phyloP scores from a whole-genome alignment of 35 echinoderm and acorn worm genomes.

The Apostichopus parvimensis region DNA sequence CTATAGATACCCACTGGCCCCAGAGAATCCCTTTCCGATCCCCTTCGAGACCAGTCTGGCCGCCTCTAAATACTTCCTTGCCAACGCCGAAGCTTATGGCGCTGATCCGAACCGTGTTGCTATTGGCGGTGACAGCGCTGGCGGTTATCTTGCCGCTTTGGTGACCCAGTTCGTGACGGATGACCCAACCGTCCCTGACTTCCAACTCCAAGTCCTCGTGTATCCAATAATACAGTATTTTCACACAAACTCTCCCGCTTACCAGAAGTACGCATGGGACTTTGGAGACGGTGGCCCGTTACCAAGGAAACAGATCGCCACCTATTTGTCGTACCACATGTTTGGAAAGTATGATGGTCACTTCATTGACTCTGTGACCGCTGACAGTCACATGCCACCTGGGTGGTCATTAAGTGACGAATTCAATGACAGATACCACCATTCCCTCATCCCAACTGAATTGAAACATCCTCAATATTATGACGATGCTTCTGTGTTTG shows the following conservation, averaged over 20 bases:
- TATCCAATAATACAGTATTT: slow-evolving; percentile 41
- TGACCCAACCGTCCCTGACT: slow-evolving; percentile 47
- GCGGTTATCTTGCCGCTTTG: slow-evolving; percentile 65
- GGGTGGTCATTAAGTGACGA: slow-evolving; percentile 23
- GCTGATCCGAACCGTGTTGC: slow-evolving; percentile 69
- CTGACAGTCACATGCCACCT: slow-evolving; percentile 42
- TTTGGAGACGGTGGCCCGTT: slow-evolving; percentile 53
- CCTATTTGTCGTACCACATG: slow-evolving; percentile 20
- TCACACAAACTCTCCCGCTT: slow-evolving; percentile 53
- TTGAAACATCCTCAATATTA: slow-evolving; percentile 30
- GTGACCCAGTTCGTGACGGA: slow-evolving; percentile 67
- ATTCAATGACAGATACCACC: slow-evolving; percentile 16
- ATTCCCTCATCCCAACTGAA: slow-evolving; percentile 50
- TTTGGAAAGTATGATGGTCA: slow-evolving; percentile 44
- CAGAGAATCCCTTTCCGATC: slow-evolving; percentile 61
- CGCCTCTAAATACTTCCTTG: slow-evolving; percentile 78
- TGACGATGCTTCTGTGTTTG: not conserved
- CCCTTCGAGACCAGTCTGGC: slow-evolving; percentile 58
- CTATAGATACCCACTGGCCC: slow-evolving; percentile 67
- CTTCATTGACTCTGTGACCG: slow-evolving; percentile 15
- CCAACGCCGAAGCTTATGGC: slow-evolving; percentile 66
- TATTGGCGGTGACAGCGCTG: slow-evolving; percentile 89
- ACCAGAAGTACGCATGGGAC: slow-evolving; percentile 56
- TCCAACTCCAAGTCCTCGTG: slow-evolving; percentile 48
- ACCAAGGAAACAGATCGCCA: slow-evolving; percentile 31